Evolutionary conservation across 2,888 invertebrate genomes (phyloP).

Genomic region (Apoderus coryli): DNA sequence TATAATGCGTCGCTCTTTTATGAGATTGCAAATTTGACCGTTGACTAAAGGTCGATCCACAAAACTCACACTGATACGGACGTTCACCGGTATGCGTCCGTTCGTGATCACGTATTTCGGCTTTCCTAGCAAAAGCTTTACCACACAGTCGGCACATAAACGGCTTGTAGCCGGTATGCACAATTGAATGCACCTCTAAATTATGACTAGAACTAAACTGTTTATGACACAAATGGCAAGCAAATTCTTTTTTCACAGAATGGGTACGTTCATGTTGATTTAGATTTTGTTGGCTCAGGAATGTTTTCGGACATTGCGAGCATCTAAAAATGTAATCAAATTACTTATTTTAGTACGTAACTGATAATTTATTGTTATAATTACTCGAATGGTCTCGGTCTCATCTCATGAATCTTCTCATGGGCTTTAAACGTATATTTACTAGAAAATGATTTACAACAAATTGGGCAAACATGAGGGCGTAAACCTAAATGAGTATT

Average conservation of each 20-base stretch:
- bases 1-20: constrained; percentile 61
- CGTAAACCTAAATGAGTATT: constrained; percentile 54
- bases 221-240: constrained; percentile 58
- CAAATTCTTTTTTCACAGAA: constrained; percentile 51
- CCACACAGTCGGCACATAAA: constrained; percentile 55
- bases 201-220: constrained; percentile 67
- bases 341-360: too few relatives aligned
- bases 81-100: constrained; percentile 70
- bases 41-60: constrained; percentile 67
- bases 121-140: constrained; percentile 61
- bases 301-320: constrained; percentile 51
- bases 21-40: constrained; percentile 71
- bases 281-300: constrained; percentile 63
- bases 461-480: constrained; percentile 49
- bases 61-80: constrained; percentile 64
- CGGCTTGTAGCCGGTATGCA: constrained; percentile 61
- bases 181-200: constrained; percentile 55
- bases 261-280: constrained; percentile 63
- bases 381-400: constrained; percentile 47
- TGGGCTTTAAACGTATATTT: constrained; percentile 66
- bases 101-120: constrained; percentile 68
- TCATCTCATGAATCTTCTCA: constrained; percentile 52
- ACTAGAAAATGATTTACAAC: constrained; percentile 61
- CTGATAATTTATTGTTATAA: too few relatives aligned
- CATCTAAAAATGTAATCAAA: too few relatives aligned